These are phyloP conservation scores for Gila orcuttii DNA, from an alignment of 2,113 vertebrate genomes.

Conservation along the genomic window DNA sequence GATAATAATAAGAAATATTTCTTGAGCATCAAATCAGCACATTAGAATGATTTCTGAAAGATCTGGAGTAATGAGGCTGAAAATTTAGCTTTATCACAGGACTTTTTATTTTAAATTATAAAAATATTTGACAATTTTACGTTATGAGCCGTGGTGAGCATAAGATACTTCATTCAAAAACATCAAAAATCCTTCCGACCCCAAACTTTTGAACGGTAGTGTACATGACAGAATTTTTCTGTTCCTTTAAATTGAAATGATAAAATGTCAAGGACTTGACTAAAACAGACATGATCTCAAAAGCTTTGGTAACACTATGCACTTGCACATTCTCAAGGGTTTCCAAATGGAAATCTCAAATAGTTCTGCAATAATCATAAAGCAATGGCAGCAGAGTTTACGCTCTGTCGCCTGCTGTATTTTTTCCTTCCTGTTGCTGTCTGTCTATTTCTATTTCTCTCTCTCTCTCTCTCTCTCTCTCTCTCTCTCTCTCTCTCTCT, in stretches of 20 bases:
- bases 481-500: not conserved
- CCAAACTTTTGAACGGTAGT: too few species aligned
- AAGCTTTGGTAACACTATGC: not conserved
- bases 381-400: constrained; percentile 34
- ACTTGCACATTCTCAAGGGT: not conserved
- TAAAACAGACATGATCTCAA: not conserved
- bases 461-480: not conserved
- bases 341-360: not conserved
- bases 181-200: too few species aligned
- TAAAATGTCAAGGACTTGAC: not conserved
- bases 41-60: not conserved
- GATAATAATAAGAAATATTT: not conserved
- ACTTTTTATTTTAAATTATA: too few species aligned
- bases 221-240: not conserved
- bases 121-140: not conserved
- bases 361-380: not conserved
- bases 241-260: not conserved
- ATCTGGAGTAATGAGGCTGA: not conserved
- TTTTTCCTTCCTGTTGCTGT: constrained; percentile 52
- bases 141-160: too few species aligned
- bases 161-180: too few species aligned
- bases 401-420: not conserved
- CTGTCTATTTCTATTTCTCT: not conserved
- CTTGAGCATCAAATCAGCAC: not conserved
- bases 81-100: not conserved